Evolutionary conservation across 2,113 vertebrate genomes (phyloP).

Genomic region (Myotis brandtii): DNA sequence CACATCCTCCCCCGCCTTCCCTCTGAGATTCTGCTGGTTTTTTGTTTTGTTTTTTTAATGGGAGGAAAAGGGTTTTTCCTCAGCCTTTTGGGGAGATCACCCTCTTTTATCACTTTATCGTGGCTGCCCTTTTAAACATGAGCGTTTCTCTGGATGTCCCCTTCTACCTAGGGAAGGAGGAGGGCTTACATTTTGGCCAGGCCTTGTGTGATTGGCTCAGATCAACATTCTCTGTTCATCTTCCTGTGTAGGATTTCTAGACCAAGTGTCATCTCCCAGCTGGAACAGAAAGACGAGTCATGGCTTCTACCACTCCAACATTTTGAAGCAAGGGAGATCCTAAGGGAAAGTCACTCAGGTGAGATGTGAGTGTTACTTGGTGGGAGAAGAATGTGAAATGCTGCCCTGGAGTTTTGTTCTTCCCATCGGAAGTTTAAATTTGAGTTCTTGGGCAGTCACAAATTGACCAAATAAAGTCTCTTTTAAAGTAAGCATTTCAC

Average conservation of each 20-base stretch:
- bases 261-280: conserved; percentile 12
- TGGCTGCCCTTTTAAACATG: neutral
- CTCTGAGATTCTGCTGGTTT: too few relatives aligned
- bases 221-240: neutral
- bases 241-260: conserved; percentile 27
- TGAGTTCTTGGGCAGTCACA: neutral
- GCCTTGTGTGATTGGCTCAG: neutral
- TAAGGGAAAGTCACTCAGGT: conserved; percentile 48
- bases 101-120: neutral
- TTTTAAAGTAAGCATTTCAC: conserved; percentile 9
- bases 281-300: neutral
- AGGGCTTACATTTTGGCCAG: conserved; percentile 2
- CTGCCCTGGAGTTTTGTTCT: neutral
- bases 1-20: too few relatives aligned
- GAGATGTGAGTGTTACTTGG: neutral
- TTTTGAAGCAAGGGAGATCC: neutral
- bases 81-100: neutral
- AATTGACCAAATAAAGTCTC: neutral
- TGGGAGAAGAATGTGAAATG: neutral
- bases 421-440: neutral
- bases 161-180: neutral
- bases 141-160: neutral
- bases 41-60: neutral
- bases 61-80: neutral
- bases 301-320: conserved; percentile 12